Percentiles rank a stretch among this genome's conserved stretches.
Conservation (phyloP, 1,140 invertebrate species). For the Drosophila albomicans region DNA sequence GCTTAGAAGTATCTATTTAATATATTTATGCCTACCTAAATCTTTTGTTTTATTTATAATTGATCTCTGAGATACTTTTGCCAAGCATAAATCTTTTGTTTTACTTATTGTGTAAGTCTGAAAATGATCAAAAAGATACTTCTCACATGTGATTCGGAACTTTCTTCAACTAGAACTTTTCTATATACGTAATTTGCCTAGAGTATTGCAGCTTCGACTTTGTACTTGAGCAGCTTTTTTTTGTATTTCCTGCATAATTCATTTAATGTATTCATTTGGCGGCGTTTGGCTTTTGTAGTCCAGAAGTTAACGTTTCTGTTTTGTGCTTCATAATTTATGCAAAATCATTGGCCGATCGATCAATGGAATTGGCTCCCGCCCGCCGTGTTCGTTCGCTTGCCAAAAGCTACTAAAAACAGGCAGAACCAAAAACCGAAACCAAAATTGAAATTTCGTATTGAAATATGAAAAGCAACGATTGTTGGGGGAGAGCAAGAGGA, state of each 20-base stretch:
- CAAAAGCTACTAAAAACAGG: slow-evolving; percentile 50
- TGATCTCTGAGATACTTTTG: too few relatives aligned
- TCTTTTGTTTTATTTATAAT: too few relatives aligned
- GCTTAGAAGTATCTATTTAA: too few relatives aligned
- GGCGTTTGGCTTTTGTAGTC: slow-evolving; percentile 70
- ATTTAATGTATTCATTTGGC: slow-evolving; percentile 49
- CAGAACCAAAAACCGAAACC: slow-evolving; percentile 23
- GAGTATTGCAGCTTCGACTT: slow-evolving; percentile 23
- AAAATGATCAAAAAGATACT: too few relatives aligned
- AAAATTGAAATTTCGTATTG: slow-evolving; percentile 14
- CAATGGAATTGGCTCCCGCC: slow-evolving; percentile 53
- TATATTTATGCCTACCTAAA: too few relatives aligned
- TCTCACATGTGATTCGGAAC: too few relatives aligned
- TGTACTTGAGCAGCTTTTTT: not conserved
- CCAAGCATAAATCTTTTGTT: too few relatives aligned
- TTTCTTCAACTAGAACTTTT: too few relatives aligned
- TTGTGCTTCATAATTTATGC: slow-evolving; percentile 72
- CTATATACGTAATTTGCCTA: not conserved
- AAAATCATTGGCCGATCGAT: slow-evolving; percentile 81
- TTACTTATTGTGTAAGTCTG: too few relatives aligned
- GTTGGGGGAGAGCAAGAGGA: slow-evolving; percentile 3
- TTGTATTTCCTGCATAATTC: slow-evolving; percentile 34
- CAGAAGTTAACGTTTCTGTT: slow-evolving; percentile 52
- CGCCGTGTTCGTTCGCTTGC: slow-evolving; percentile 29
- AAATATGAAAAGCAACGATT: slow-evolving; percentile 10